Base-by-base conservation (phyloP, 2,113 vertebrate genomes). In the Perccottus glenii region DNA sequence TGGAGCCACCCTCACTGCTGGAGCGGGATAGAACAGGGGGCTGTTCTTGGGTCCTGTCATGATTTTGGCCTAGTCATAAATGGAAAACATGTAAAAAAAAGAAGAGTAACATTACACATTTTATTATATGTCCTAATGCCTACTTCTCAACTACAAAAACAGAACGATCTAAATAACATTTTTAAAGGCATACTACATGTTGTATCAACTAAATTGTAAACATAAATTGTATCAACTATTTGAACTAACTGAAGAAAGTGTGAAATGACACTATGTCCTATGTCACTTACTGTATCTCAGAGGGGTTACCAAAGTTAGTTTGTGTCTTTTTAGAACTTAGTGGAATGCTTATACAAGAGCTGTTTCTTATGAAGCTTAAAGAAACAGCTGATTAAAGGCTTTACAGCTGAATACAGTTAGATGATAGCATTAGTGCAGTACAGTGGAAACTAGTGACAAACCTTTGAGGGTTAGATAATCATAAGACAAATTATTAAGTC, bases 11-110 rank as follows among this genome's bases (percentile, higher is more conserved):
- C 63, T 87, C 86, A 5, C 88, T 88, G 2, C 95, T 92, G 82
- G 94, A 93, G 14, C 94, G 94, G 0, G 95, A 97, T 50, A 95
- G 81, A 80, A 92, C 66, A 10, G 72, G 93, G 0, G 93, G 91
- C 66, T 94, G 92, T 1, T 94, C 92, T 1, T 91, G 91, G 80
- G 94, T 95, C 0, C 94, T 94, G 68, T 95, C 85, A 67, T 88
- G 82, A 78, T 87, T 89, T 64, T 86, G 85, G 11, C 77, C 87
- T 89, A 10, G 9, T 55, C 12, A 55, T 32, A 55, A 65, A 67
- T 8, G 72, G 6, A 79, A 55, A 60, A 46, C 9, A 60, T 45
- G 48, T 19, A 45, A 4, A 40, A 12, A 27, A 27, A 27, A 27
- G 3, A 27, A 27, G 19, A 2, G 19, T 27, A 27, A 27, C 3